A percentile compares a stretch with the other conserved stretches of the same genome.
Conservation (phyloP, 2,888 invertebrate species). For the Macrophya alboannulata region DNA sequence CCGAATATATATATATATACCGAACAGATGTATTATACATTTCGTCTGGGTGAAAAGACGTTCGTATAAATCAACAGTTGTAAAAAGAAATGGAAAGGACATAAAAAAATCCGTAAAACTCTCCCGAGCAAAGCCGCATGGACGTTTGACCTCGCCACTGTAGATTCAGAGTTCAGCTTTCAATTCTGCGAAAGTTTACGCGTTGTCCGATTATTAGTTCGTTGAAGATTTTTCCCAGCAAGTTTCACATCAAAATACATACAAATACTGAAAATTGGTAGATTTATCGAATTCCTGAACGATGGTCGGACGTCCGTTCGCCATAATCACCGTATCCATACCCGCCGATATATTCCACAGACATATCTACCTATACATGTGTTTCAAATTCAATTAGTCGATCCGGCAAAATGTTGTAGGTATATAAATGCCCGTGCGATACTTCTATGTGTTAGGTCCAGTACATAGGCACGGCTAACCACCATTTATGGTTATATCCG, state of each 20-base stretch:
- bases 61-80: slow-evolving; percentile 32
- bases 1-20: not conserved
- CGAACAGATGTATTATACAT: slow-evolving; percentile 26
- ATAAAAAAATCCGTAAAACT: slow-evolving; percentile 37
- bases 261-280: not conserved
- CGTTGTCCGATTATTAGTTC: not conserved
- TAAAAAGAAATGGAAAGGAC: slow-evolving; percentile 11
- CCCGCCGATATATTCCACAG: not conserved
- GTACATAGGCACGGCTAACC: not conserved
- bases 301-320: not conserved
- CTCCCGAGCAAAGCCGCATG: not conserved
- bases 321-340: slow-evolving; percentile 8
- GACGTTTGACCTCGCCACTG: slow-evolving; percentile 24
- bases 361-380: not conserved
- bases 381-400: slow-evolving; percentile 17
- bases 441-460: not conserved
- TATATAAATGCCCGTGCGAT: not conserved
- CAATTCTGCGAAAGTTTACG: not conserved
- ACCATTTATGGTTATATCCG: not conserved
- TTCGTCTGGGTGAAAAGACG: not conserved
- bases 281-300: not conserved
- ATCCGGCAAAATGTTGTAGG: not conserved
- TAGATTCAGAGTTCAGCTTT: slow-evolving; percentile 25
- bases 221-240: too few relatives aligned
- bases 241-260: not conserved